phyloP scores from a whole-genome alignment of 2,113 vertebrate genomes.

The Brachirus orientalis region DNA sequence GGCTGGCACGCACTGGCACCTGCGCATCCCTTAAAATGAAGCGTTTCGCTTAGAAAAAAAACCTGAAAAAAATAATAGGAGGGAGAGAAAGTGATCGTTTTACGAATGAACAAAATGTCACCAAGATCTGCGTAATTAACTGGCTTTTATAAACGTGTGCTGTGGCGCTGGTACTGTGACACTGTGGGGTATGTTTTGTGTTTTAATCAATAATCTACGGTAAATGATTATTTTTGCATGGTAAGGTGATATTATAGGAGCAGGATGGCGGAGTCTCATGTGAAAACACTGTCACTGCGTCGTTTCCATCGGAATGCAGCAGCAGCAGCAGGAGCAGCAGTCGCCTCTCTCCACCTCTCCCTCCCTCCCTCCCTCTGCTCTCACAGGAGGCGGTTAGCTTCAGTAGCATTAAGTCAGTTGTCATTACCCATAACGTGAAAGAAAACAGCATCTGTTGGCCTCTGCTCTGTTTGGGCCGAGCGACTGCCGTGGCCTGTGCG shows the following conservation, averaged over 20 bases:
- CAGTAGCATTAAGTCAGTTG: conserved; percentile 51
- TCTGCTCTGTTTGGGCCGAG: not conserved
- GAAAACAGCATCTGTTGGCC: conserved; percentile 34
- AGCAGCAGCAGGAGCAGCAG: conserved; percentile 5
- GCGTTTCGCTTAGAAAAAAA: conserved; percentile 42
- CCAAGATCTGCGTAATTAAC: conserved; percentile 14
- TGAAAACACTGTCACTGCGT: conserved; percentile 67
- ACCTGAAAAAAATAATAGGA: conserved; percentile 5
- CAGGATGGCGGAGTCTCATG: conserved; percentile 28
- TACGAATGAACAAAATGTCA: conserved; percentile 21
- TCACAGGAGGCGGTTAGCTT: conserved; percentile 26
- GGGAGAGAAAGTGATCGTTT: not conserved
- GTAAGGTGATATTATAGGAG: conserved; percentile 28
- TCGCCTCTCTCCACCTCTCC: not conserved
- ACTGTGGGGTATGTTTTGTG: conserved; percentile 11
- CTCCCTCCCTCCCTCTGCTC: conserved; percentile 15
- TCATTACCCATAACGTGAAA: conserved; percentile 48
- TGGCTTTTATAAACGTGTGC: not conserved
- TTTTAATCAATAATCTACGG: not conserved
- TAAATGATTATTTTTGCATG: conserved; percentile 40
- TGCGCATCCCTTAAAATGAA: conserved; percentile 63
- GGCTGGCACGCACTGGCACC: conserved; percentile 55
- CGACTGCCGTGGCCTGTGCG: conserved; percentile 22
- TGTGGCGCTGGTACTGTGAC: not conserved
- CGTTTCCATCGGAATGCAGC: conserved; percentile 81